phyloP scores from a whole-genome alignment of 2,797 vertebrate species.

The Rhinatrema bivittatum region DNA sequence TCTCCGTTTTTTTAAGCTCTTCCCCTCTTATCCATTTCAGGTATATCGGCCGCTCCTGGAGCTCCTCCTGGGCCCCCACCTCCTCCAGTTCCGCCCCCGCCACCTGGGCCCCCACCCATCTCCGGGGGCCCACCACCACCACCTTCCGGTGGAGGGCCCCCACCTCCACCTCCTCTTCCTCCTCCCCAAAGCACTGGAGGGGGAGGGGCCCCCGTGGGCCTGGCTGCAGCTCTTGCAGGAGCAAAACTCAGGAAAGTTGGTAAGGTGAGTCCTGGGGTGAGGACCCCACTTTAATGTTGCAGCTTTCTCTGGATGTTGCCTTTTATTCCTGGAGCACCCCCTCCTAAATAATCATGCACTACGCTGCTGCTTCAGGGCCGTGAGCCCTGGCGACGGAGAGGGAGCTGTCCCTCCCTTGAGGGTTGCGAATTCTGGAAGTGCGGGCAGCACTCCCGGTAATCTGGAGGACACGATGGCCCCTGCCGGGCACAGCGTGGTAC shows the following conservation, averaged over 20 bases:
- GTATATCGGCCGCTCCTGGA: slow-evolving; percentile 17
- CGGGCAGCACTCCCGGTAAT: no score
- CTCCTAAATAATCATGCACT: no score
- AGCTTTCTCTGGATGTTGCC: no score
- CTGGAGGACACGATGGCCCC: no score
- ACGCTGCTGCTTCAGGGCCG: no score
- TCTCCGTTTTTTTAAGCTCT: slow-evolving; percentile 40
- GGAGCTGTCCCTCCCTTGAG: no score
- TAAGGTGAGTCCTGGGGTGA: slow-evolving; percentile 53
- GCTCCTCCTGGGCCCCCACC: slow-evolving; percentile 34
- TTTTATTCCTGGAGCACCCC: no score
- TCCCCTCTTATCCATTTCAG: fast-evolving
- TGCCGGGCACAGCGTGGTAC: no score
- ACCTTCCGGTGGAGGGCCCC: slow-evolving; percentile 39
- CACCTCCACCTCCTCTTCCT: slow-evolving; percentile 71
- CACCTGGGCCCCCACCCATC: slow-evolving; percentile 42
- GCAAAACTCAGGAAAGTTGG: slow-evolving; percentile 70
- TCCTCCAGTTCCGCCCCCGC: slow-evolving; percentile 36
- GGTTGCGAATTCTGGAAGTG: no score
- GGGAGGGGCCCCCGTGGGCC: slow-evolving; percentile 30
- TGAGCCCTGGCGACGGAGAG: no score
- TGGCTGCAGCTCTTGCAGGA: slow-evolving; percentile 68
- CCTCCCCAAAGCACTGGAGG: slow-evolving; percentile 33
- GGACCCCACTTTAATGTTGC: no score
- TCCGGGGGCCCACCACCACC: slow-evolving; percentile 34